Evolutionary conservation across 2,113 vertebrate genomes (phyloP).

Genomic region (Thalassoma bifasciatum): DNA sequence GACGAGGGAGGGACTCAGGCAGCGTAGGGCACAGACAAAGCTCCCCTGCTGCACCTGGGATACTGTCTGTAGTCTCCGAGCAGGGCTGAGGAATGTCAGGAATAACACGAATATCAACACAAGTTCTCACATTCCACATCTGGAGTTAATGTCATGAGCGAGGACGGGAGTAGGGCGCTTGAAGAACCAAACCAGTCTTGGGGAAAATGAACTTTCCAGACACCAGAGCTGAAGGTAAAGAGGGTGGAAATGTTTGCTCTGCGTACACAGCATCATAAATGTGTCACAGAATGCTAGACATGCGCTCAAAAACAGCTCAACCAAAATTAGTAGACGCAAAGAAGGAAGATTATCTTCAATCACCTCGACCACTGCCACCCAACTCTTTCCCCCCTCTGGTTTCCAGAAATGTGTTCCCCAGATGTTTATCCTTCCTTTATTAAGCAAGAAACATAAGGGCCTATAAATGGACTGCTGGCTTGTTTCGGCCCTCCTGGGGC

Average conservation of each 20-base stretch:
- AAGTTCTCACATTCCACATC: slow-evolving; percentile 81
- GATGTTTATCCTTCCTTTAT: slow-evolving; percentile 82
- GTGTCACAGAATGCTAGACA: slow-evolving; percentile 69
- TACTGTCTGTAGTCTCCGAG: slow-evolving; percentile 64
- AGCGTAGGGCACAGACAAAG: slow-evolving; percentile 33
- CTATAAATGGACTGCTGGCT: slow-evolving; percentile 78
- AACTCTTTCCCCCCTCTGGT: slow-evolving; percentile 53
- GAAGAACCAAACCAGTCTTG: slow-evolving; percentile 36
- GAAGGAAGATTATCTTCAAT: slow-evolving; percentile 74
- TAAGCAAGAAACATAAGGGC: slow-evolving; percentile 77
- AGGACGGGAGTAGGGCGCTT: slow-evolving; percentile 51
- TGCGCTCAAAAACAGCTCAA: slow-evolving; percentile 78
- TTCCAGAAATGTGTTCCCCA: slow-evolving; percentile 82
- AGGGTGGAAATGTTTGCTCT: slow-evolving; percentile 45
- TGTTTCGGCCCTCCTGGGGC: slow-evolving; percentile 66
- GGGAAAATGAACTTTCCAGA: slow-evolving; percentile 57
- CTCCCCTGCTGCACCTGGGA: slow-evolving; percentile 74
- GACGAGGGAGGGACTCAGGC: slow-evolving; percentile 40
- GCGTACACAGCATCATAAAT: slow-evolving; percentile 49
- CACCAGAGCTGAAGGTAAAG: slow-evolving; percentile 40
- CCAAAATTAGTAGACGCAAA: slow-evolving; percentile 73
- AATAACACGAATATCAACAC: slow-evolving; percentile 81
- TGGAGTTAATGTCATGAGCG: slow-evolving; percentile 76
- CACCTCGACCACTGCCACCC: slow-evolving; percentile 76
- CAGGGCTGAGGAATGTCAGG: slow-evolving; percentile 75